A percentile compares a stretch with the other conserved stretches of the same genome.
phyloP scores from a whole-genome alignment of 2,113 vertebrate genomes.

The Dinomys branickii region DNA sequence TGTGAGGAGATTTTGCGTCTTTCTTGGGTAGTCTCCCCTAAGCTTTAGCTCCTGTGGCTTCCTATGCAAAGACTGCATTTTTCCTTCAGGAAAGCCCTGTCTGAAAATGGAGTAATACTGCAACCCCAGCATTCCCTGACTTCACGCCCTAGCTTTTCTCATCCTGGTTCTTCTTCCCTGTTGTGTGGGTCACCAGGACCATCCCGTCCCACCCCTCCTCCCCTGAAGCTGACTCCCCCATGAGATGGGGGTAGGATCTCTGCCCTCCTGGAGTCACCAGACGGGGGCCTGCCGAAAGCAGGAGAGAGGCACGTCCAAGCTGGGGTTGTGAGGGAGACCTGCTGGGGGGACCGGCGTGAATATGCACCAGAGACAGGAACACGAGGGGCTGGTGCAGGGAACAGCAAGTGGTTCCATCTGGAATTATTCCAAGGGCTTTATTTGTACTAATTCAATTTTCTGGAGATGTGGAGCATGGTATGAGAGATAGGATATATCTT shows the following conservation, averaged over 20 bases:
- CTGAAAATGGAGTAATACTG: neutral
- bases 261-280: neutral
- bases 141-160: neutral
- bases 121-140: neutral
- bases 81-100: conserved; percentile 10
- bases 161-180: neutral
- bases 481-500: conserved; percentile 72
- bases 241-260: neutral
- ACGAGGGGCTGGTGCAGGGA: conserved; percentile 18
- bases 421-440: conserved; percentile 61
- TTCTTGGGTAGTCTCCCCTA: neutral
- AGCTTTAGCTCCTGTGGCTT: neutral
- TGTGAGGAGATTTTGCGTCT: neutral
- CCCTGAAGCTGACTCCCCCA: neutral
- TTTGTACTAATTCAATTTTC: conserved; percentile 76
- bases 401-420: neutral
- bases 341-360: neutral
- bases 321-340: neutral
- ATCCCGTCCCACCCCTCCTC: no score
- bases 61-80: neutral
- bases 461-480: conserved; percentile 71
- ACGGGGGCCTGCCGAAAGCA: neutral
- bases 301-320: neutral
- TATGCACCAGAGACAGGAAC: neutral
- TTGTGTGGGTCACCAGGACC: neutral